Conservation (phyloP, 2,888 invertebrate species). For the Deilephila elpenor region DNA sequence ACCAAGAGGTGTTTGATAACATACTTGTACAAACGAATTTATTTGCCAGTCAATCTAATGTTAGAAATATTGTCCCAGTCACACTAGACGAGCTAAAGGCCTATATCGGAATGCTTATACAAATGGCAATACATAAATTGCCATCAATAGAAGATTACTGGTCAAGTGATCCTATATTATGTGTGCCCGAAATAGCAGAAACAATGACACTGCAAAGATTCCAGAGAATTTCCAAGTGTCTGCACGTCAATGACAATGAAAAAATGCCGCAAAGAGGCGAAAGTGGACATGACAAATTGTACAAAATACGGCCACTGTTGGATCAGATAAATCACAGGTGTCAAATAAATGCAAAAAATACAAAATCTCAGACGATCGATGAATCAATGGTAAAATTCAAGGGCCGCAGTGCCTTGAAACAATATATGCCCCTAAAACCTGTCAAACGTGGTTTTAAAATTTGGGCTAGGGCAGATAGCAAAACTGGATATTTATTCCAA, state of each 20-base stretch:
- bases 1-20: background rate
- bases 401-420: slow-evolving; percentile 38
- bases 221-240: slow-evolving; percentile 35
- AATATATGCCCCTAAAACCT: slow-evolving; percentile 39
- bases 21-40: background rate
- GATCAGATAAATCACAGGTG: slow-evolving; percentile 33
- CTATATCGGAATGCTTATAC: background rate
- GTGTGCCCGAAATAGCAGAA: background rate
- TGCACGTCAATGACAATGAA: slow-evolving; percentile 38
- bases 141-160: background rate
- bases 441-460: slow-evolving; percentile 31
- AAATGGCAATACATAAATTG: slow-evolving; percentile 1
- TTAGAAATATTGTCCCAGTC: background rate
- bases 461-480: slow-evolving; percentile 24
- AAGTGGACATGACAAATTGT: slow-evolving; percentile 35
- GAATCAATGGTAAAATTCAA: slow-evolving; percentile 44
- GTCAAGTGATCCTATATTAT: background rate
- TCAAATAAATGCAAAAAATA: slow-evolving; percentile 32
- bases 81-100: background rate
- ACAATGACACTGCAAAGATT: slow-evolving; percentile 4
- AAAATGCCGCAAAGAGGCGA: slow-evolving; percentile 31
- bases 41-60: slow-evolving; percentile 3
- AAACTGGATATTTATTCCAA: slow-evolving; percentile 24
- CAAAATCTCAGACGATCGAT: slow-evolving; percentile 37
- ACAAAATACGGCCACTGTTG: slow-evolving; percentile 36